Evolutionary conservation across 1,140 invertebrate species (phyloP).

Genomic region (Drosophila parvula): DNA sequence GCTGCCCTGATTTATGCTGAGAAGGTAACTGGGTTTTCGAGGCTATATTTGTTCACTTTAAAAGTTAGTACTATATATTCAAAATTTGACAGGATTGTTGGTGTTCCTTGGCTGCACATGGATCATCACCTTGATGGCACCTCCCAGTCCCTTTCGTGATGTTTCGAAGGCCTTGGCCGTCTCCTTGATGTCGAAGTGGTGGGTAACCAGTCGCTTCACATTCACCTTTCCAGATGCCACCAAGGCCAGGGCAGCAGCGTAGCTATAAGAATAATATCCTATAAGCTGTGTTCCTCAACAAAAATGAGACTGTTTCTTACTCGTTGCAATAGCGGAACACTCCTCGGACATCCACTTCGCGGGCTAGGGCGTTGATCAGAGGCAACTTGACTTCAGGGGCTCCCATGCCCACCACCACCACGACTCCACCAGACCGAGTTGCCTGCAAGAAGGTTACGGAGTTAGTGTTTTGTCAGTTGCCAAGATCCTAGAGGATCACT

Average conservation of each 20-base stretch:
- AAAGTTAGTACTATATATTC: not conserved
- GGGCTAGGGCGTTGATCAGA: constrained; percentile 89
- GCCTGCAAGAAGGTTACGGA: constrained; percentile 85
- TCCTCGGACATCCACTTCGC: constrained; percentile 96
- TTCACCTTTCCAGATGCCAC: constrained; percentile 93
- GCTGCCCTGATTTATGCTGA: constrained; percentile 6
- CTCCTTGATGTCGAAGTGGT: constrained; percentile 94
- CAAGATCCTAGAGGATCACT: not conserved
- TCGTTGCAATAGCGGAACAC: constrained; percentile 96
- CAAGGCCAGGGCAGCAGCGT: constrained; percentile 92
- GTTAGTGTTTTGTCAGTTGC: not conserved
- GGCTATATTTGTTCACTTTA: constrained; percentile 3
- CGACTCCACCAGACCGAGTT: constrained; percentile 93
- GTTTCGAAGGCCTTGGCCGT: constrained; percentile 94
- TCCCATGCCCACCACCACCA: constrained; percentile 94
- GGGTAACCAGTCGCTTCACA: constrained; percentile 95
- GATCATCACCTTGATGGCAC: constrained; percentile 97
- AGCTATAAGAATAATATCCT: constrained; percentile 82
- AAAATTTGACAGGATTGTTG: constrained; percentile 84
- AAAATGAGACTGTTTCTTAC: constrained; percentile 37
- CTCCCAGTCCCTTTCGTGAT: constrained; percentile 87
- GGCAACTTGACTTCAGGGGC: constrained; percentile 91
- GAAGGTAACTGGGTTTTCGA: constrained; percentile 27
- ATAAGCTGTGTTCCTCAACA: no score
- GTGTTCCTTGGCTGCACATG: constrained; percentile 88